These are phyloP conservation scores for Xanthorhoe designata DNA, from an alignment of 2,888 invertebrate genomes.

Conservation along the genomic window DNA sequence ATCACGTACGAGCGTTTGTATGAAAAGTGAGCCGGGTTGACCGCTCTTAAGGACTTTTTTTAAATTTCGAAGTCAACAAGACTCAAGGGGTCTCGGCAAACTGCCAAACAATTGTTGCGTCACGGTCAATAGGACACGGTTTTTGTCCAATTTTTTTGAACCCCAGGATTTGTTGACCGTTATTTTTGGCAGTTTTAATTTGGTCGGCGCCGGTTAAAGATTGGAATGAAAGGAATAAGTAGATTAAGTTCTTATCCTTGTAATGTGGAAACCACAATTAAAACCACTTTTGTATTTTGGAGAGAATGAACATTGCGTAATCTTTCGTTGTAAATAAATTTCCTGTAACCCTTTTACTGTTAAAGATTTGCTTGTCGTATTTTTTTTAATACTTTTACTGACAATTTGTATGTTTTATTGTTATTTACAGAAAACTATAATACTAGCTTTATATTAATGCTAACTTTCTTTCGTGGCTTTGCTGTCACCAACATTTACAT, in stretches of 20 bases:
- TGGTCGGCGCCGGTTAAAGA: slow-evolving; percentile 61
- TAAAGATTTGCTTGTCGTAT: neutral
- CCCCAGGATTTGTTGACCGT: slow-evolving; percentile 55
- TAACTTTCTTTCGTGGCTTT: too few species aligned
- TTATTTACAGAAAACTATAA: too few species aligned
- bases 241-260: slow-evolving; percentile 54
- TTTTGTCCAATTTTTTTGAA: slow-evolving; percentile 68
- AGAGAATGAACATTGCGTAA: neutral
- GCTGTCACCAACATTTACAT: too few species aligned
- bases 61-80: slow-evolving; percentile 80
- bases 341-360: neutral
- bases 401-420: too few species aligned
- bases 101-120: slow-evolving; percentile 84
- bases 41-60: slow-evolving; percentile 79
- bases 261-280: slow-evolving; percentile 10
- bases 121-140: slow-evolving; percentile 81
- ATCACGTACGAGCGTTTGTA: too few species aligned
- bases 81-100: slow-evolving; percentile 77
- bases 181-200: slow-evolving; percentile 65
- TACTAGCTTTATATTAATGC: too few species aligned
- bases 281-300: slow-evolving; percentile 11
- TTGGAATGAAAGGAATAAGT: slow-evolving; percentile 53
- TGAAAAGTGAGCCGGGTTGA: too few species aligned
- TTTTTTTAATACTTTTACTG: neutral
- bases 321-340: neutral